Evolutionary conservation across 2,797 vertebrate species (phyloP).

Genomic region (Bradypus variegatus): DNA sequence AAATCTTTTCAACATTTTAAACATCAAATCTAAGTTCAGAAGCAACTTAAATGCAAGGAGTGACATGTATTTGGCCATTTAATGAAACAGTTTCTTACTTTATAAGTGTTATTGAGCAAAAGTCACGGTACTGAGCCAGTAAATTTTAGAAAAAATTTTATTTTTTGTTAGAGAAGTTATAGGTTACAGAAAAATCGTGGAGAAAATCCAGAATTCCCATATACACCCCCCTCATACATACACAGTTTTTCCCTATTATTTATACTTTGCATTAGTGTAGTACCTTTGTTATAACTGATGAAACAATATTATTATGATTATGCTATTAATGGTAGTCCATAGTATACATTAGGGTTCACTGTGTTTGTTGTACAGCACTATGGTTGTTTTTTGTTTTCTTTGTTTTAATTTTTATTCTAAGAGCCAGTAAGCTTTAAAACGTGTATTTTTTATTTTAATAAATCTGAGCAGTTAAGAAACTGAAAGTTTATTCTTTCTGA

Average conservation of each 20-base stretch:
- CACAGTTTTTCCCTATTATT: too few species aligned
- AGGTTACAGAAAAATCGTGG: too few species aligned
- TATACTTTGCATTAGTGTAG: too few species aligned
- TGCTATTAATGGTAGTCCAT: too few species aligned
- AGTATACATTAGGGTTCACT: too few species aligned
- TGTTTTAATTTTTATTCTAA: too few species aligned
- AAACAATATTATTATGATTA: too few species aligned
- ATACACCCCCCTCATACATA: too few species aligned
- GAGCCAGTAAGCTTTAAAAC: not conserved
- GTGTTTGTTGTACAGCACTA: not conserved
- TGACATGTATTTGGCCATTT: not conserved
- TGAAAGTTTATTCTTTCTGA: not conserved
- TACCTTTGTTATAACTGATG: too few species aligned
- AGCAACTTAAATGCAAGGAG: not conserved
- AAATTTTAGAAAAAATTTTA: not conserved
- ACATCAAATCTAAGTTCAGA: not conserved
- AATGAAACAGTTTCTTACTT: not conserved
- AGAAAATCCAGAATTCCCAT: too few species aligned
- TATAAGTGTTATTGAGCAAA: not conserved
- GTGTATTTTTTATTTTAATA: not conserved
- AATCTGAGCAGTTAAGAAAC: not conserved
- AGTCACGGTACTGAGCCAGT: not conserved
- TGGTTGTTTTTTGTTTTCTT: too few species aligned
- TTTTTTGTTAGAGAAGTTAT: too few species aligned
- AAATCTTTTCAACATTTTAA: constrained; percentile 5